Percentiles rank a stretch among this genome's conserved stretches.
Evolutionary conservation across 2,113 vertebrate genomes (phyloP).

Genomic region (Osmerus eperlanus): DNA sequence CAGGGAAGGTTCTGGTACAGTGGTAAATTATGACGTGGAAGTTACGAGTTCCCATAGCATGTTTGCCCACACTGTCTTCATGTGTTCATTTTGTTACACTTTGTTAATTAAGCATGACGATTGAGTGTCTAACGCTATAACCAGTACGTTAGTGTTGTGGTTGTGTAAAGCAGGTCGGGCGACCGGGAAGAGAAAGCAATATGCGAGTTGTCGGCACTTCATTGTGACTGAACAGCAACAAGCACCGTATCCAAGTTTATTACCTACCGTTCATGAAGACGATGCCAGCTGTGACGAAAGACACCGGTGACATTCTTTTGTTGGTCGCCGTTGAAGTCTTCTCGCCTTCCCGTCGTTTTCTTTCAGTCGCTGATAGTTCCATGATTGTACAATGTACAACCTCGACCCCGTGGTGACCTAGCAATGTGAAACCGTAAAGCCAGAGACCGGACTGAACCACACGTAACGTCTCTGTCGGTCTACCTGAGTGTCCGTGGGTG

Average conservation of each 20-base stretch:
- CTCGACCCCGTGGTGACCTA: slow-evolving; percentile 12
- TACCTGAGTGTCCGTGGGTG: too few species aligned
- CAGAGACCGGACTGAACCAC: slow-evolving; percentile 13
- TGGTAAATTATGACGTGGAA: background rate
- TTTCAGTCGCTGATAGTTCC: slow-evolving; percentile 46
- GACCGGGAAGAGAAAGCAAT: background rate
- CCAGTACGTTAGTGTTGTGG: too few species aligned
- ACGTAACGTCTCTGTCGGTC: slow-evolving; percentile 28
- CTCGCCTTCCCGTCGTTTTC: slow-evolving; percentile 29
- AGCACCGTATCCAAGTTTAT: background rate
- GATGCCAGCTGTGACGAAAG: slow-evolving; percentile 42
- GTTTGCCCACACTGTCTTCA: too few species aligned
- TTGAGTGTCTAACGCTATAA: too few species aligned
- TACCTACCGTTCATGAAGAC: slow-evolving; percentile 69
- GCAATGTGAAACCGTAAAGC: slow-evolving; percentile 17
- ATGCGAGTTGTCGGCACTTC: background rate
- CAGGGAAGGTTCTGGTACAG: background rate
- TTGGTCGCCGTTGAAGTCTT: slow-evolving; percentile 5
- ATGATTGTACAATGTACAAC: slow-evolving; percentile 44
- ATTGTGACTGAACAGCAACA: background rate
- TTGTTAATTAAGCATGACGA: too few species aligned
- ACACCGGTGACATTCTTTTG: slow-evolving; percentile 34
- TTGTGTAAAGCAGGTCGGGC: too few species aligned
- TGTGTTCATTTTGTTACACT: background rate
- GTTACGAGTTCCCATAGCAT: too few species aligned